phyloP scores from a whole-genome alignment of 1,140 invertebrate species.

The Holcopasites calliopsidis region DNA sequence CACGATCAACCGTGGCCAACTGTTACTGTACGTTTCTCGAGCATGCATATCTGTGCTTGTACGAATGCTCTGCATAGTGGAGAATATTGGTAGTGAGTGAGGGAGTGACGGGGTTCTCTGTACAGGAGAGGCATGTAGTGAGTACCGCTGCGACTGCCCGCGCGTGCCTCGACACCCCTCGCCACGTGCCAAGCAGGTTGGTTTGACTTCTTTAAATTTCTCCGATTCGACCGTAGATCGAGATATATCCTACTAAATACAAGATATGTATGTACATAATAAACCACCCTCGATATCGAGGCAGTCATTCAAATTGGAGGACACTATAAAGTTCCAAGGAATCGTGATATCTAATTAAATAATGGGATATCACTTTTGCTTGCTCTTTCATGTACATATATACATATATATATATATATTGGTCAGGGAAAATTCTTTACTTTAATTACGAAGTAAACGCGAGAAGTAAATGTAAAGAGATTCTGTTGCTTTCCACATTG shows the following conservation, averaged over 20 bases:
- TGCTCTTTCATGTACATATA: no score
- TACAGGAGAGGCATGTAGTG: constrained; percentile 79
- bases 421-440: background rate
- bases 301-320: background rate
- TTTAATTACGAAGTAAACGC: constrained; percentile 23
- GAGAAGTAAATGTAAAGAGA: constrained; percentile 7
- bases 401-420: constrained; percentile 35
- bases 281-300: background rate
- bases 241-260: constrained; percentile 31
- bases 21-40: no score
- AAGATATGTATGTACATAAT: constrained; percentile 30
- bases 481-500: constrained; percentile 30
- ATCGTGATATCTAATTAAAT: background rate
- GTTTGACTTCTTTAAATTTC: constrained; percentile 67
- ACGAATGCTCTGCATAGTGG: constrained; percentile 50
- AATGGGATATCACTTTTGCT: background rate
- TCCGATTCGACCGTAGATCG: constrained; percentile 43
- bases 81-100: constrained; percentile 73
- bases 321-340: background rate
- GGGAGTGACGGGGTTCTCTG: constrained; percentile 78
- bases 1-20: no score
- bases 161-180: constrained; percentile 77
- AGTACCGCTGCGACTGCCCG: constrained; percentile 75
- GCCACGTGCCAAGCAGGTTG: constrained; percentile 77
- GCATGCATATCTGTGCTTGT: no score